phyloP scores from a whole-genome alignment of 2,113 vertebrate species.

The Calyptomena viridis region DNA sequence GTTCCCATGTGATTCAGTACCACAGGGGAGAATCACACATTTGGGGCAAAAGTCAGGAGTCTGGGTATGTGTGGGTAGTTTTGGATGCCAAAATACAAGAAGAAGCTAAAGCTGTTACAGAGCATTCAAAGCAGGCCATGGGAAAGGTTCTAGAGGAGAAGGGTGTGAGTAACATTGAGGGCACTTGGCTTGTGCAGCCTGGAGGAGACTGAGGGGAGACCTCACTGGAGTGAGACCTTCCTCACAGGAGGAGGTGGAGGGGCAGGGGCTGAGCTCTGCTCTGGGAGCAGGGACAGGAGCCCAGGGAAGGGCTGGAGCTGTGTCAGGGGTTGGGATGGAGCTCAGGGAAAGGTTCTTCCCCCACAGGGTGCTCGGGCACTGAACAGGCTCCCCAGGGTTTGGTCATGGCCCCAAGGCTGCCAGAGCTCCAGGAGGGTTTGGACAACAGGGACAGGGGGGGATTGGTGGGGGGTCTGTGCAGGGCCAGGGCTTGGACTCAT shows the following conservation, averaged over 20 bases:
- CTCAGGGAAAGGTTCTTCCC: not conserved
- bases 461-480: not conserved
- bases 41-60: not conserved
- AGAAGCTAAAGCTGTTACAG: not conserved
- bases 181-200: not conserved
- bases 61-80: not conserved
- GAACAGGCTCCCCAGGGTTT: not conserved
- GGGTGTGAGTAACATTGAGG: not conserved
- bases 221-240: not conserved
- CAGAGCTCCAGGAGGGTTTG: not conserved
- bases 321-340: not conserved
- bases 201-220: not conserved
- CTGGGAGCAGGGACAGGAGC: not conserved
- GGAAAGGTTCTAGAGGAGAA: not conserved
- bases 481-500: not conserved
- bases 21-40: not conserved
- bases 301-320: not conserved
- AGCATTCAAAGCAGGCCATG: not conserved
- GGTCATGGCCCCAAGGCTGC: not conserved
- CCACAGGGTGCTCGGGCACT: not conserved
- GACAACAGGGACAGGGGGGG: not conserved
- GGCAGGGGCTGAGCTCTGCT: not conserved
- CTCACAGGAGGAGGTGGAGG: not conserved
- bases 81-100: not conserved
- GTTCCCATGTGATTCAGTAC: not conserved